Evolutionary conservation across 2,797 vertebrate genomes (phyloP).

Genomic region (Gallinago nigripennis): DNA sequence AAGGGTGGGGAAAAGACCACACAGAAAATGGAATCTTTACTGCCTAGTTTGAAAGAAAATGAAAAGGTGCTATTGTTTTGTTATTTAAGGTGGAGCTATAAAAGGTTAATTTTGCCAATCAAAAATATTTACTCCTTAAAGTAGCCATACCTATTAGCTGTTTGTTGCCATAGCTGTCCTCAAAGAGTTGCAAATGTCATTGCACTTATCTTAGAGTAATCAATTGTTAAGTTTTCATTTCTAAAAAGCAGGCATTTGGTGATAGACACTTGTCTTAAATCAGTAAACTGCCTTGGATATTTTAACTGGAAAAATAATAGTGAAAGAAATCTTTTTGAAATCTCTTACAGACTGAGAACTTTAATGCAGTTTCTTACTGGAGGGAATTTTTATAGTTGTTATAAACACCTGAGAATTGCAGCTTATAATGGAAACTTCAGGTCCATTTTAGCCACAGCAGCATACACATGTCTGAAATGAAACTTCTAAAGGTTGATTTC

Average conservation of each 20-base stretch:
- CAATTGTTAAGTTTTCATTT: background rate
- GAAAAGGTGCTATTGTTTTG: background rate
- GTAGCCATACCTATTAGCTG: background rate
- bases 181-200: background rate
- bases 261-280: background rate
- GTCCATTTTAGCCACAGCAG: background rate
- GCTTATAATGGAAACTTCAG: background rate
- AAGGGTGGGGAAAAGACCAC: fast-evolving
- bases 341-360: background rate
- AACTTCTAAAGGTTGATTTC: background rate
- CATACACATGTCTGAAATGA: background rate
- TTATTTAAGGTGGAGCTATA: background rate
- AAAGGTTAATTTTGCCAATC: background rate
- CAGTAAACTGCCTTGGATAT: background rate
- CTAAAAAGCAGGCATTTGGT: background rate
- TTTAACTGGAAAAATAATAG: background rate
- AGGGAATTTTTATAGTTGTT: background rate
- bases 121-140: background rate
- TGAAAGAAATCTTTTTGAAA: background rate
- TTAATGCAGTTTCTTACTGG: background rate
- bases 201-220: background rate
- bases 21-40: background rate
- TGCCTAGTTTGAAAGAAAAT: background rate
- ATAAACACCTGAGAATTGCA: background rate
- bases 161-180: background rate